Percentiles rank a stretch among this genome's conserved stretches.
These are phyloP conservation scores for Zygothrica quintamaculata DNA, from an alignment of 2,888 invertebrate species.

Conservation along the genomic window DNA sequence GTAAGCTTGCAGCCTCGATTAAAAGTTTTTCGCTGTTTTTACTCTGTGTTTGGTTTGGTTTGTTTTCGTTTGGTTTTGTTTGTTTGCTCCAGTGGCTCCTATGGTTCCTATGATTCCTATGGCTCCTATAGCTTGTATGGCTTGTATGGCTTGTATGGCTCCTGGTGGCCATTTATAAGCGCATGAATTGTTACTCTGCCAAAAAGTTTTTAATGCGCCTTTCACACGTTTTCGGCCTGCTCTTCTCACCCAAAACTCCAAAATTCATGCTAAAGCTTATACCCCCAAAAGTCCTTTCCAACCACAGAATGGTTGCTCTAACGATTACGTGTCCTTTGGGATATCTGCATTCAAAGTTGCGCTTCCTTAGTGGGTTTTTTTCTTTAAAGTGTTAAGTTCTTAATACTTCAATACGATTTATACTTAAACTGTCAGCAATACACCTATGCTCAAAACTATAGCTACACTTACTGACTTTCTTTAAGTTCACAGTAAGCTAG, in stretches of 20 bases:
- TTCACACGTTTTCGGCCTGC: slow-evolving; percentile 60
- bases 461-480: too few relatives aligned
- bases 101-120: neutral
- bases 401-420: neutral
- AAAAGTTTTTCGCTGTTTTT: slow-evolving; percentile 62
- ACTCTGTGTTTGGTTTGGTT: slow-evolving; percentile 20
- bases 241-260: slow-evolving; percentile 17
- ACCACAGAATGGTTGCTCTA: slow-evolving; percentile 1
- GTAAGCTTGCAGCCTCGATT: slow-evolving; percentile 63
- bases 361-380: slow-evolving; percentile 9
- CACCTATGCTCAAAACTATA: too few relatives aligned
- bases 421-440: neutral
- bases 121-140: slow-evolving; percentile 26
- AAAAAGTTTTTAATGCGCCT: slow-evolving; percentile 66
- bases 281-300: slow-evolving; percentile 20
- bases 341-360: slow-evolving; percentile 14
- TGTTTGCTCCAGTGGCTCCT: neutral
- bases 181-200: slow-evolving; percentile 64
- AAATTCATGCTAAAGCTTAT: slow-evolving; percentile 7
- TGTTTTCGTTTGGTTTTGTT: slow-evolving; percentile 4
- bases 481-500: too few relatives aligned
- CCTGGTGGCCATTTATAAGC: slow-evolving; percentile 64
- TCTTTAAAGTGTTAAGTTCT: slow-evolving; percentile 9
- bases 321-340: neutral
- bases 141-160: slow-evolving; percentile 14